A percentile compares a stretch with the other conserved stretches of the same genome.
Conservation (phyloP, 2,888 invertebrate genomes). For the Sussaba pulchella region DNA sequence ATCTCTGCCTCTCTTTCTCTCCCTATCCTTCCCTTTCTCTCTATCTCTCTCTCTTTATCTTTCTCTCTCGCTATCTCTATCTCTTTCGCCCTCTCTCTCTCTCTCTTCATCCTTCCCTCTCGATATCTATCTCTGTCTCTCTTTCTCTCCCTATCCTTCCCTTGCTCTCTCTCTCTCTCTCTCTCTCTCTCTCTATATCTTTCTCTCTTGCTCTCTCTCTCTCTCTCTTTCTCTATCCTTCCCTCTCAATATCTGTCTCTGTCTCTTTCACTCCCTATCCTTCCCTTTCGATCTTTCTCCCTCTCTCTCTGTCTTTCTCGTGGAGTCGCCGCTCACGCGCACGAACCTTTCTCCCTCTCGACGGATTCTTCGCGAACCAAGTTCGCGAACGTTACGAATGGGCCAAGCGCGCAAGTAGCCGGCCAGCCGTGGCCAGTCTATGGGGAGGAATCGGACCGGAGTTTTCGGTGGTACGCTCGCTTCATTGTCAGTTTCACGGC, state of each 20-base stretch:
- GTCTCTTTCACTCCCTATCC: conserved; percentile 35
- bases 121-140: background rate
- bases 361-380: conserved; percentile 59
- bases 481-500: conserved; percentile 66
- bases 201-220: conserved; percentile 47
- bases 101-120: background rate
- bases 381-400: conserved; percentile 61
- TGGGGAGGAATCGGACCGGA: conserved; percentile 49
- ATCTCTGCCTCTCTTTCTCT: no score
- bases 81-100: conserved; percentile 58
- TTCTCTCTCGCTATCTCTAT: no score
- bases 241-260: conserved; percentile 18
- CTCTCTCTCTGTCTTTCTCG: no score
- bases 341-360: conserved; percentile 66
- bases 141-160: background rate
- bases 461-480: conserved; percentile 60
- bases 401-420: conserved; percentile 28
- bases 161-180: background rate
- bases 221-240: conserved; percentile 53
- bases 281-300: no score
- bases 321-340: conserved; percentile 39
- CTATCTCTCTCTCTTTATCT: no score
- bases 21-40: conserved; percentile 3
- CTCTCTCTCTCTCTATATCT: conserved; percentile 4
- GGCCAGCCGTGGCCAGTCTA: conserved; percentile 49